These are phyloP conservation scores for Sciurus carolinensis DNA, from an alignment of 2,797 vertebrate genomes.

Conservation along the genomic window DNA sequence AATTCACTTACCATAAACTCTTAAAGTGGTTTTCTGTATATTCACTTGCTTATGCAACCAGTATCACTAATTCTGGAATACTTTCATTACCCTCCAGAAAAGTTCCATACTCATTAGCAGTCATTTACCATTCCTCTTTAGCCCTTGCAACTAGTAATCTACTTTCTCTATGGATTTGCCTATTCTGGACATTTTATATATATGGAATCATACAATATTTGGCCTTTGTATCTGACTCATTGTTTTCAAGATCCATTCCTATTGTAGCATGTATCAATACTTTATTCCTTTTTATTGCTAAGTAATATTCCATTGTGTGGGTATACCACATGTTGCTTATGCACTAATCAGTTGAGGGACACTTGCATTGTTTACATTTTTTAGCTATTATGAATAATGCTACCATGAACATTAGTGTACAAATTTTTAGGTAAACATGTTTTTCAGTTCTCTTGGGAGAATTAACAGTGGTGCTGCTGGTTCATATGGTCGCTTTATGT, in stretches of 20 bases:
- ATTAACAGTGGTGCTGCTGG: neutral
- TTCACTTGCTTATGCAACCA: neutral
- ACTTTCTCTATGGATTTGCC: neutral
- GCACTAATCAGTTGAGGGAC: neutral
- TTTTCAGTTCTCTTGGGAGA: slow-evolving; percentile 26
- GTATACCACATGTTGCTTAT: neutral
- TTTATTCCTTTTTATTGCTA: slow-evolving; percentile 2
- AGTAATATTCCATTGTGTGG: neutral
- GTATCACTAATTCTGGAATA: slow-evolving; percentile 17
- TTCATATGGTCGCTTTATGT: neutral
- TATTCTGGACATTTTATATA: slow-evolving; percentile 29
- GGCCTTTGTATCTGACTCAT: neutral
- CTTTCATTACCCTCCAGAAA: neutral
- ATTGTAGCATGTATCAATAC: neutral
- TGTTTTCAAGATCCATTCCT: neutral
- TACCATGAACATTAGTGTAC: neutral
- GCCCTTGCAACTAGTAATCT: neutral
- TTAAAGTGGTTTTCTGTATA: slow-evolving; percentile 28
- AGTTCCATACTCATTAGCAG: neutral
- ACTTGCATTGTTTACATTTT: neutral
- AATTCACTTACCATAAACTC: neutral
- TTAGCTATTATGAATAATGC: neutral
- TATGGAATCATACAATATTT: neutral
- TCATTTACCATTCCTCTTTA: neutral
- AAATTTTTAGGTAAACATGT: neutral